Conservation (phyloP, 2,797 vertebrate genomes). For the Acanthurus leucopareius region DNA sequence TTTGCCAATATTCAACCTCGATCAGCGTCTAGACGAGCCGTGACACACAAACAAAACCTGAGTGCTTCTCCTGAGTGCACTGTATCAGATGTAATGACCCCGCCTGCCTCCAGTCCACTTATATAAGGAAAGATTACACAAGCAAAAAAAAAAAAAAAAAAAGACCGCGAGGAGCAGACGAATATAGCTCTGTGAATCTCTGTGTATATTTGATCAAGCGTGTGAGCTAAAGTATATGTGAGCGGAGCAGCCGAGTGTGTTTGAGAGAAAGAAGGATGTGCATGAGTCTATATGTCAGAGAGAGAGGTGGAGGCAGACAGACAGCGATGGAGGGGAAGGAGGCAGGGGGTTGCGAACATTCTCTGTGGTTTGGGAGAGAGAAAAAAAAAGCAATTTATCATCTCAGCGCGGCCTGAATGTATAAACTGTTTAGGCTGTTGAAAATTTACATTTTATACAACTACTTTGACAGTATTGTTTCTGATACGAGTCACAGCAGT, state of each 20-base stretch:
- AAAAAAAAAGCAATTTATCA: conserved; percentile 67
- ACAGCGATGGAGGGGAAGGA: conserved; percentile 52
- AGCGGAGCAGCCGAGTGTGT: conserved; percentile 51
- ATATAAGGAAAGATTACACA: conserved; percentile 83
- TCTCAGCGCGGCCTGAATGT: conserved; percentile 35
- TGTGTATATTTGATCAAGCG: conserved; percentile 72
- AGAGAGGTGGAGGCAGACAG: conserved; percentile 46
- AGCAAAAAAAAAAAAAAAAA: conserved; percentile 50
- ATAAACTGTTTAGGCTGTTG: conserved; percentile 64
- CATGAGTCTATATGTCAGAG: conserved; percentile 64
- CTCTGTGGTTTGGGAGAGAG: conserved; percentile 45
- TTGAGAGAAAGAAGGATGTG: conserved; percentile 61
- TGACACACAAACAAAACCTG: conserved; percentile 58
- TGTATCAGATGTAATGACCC: conserved; percentile 68
- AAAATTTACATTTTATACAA: conserved; percentile 70
- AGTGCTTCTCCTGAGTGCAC: conserved; percentile 44
- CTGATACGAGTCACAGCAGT: conserved; percentile 63
- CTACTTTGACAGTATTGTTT: conserved; percentile 52
- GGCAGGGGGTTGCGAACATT: conserved; percentile 44
- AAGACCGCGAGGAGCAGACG: conserved; percentile 55
- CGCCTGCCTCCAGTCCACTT: conserved; percentile 74
- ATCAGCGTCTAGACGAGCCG: conserved; percentile 75
- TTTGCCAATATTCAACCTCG: conserved; percentile 66
- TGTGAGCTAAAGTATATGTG: conserved; percentile 64
- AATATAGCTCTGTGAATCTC: conserved; percentile 71